A percentile compares a stretch with the other conserved stretches of the same genome.
These are phyloP conservation scores for Hyphantria cunea DNA, from an alignment of 1,140 invertebrate genomes.

Conservation along the genomic window DNA sequence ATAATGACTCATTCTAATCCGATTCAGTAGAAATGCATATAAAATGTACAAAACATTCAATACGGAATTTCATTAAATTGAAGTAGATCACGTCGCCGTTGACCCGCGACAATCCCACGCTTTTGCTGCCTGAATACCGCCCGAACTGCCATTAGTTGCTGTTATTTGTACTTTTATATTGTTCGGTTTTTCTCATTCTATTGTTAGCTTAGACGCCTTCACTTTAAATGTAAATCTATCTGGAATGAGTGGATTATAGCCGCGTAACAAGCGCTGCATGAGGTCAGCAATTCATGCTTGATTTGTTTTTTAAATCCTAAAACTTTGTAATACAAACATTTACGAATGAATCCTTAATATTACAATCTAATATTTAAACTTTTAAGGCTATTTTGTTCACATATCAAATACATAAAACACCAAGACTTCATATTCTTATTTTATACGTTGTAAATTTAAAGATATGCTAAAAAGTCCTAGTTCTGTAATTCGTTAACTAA, in stretches of 20 bases:
- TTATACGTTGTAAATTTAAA: no score
- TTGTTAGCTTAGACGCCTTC: slow-evolving; percentile 27
- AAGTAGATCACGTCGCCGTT: slow-evolving; percentile 33
- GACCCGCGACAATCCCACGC: slow-evolving; percentile 42
- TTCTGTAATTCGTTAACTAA: no score
- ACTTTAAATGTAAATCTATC: slow-evolving; percentile 13
- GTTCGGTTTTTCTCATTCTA: slow-evolving; percentile 25
- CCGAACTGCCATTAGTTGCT: slow-evolving; percentile 26
- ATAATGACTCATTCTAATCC: no score
- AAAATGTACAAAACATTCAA: slow-evolving; percentile 8
- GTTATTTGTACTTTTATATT: slow-evolving; percentile 26
- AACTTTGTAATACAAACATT: no score
- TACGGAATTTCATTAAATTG: slow-evolving; percentile 27
- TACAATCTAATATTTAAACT: no score
- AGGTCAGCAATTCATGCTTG: no score
- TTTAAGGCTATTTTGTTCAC: no score
- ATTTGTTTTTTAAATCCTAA: no score
- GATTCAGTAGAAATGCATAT: neutral
- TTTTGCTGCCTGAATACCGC: slow-evolving; percentile 38
- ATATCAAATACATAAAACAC: no score
- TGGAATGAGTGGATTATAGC: neutral
- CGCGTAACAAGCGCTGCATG: neutral
- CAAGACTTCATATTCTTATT: no score
- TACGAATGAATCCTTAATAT: no score
- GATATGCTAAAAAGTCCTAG: no score